Percentiles rank a stretch among this genome's conserved stretches.
Conservation (phyloP, 2,797 vertebrate species). For the Sebastiscus tertius region DNA sequence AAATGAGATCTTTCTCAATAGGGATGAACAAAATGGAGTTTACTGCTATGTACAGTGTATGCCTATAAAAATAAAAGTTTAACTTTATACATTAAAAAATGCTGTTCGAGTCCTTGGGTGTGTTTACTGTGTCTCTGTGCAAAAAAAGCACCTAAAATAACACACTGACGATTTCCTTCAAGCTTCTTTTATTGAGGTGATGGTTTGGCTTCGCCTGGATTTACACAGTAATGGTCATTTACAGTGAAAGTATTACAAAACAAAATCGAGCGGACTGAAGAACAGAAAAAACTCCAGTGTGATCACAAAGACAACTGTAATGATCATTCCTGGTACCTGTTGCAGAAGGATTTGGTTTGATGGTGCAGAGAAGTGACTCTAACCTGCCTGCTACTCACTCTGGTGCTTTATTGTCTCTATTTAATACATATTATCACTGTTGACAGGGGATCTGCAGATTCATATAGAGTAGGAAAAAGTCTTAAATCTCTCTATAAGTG, state of each 20-base stretch:
- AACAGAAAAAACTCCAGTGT: constrained; percentile 41
- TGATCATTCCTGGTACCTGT: constrained; percentile 29
- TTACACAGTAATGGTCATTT: constrained; percentile 84
- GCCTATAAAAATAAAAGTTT: constrained; percentile 84
- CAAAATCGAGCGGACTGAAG: constrained; percentile 34
- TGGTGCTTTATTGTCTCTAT: constrained; percentile 10
- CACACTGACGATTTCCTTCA: constrained; percentile 58
- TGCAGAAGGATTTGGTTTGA: constrained; percentile 41
- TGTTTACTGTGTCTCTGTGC: neutral
- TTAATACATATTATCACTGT: neutral
- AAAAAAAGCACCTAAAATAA: neutral
- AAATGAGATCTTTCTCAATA: constrained; percentile 73
- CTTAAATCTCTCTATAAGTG: neutral
- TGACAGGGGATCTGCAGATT: constrained; percentile 31
- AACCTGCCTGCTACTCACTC: constrained; percentile 26
- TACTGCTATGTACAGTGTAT: constrained; percentile 80
- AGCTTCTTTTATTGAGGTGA: constrained; percentile 85
- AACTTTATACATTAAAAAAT: constrained; percentile 80
- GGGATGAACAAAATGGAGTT: constrained; percentile 73
- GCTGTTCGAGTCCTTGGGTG: constrained; percentile 3
- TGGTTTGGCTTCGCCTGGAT: constrained; percentile 73
- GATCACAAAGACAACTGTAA: constrained; percentile 60
- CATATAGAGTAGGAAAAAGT: neutral
- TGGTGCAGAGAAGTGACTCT: constrained; percentile 44
- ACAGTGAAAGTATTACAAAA: constrained; percentile 80